Evolutionary conservation across 2,113 vertebrate genomes (phyloP).

Genomic region (Leptobrachium leishanense): DNA sequence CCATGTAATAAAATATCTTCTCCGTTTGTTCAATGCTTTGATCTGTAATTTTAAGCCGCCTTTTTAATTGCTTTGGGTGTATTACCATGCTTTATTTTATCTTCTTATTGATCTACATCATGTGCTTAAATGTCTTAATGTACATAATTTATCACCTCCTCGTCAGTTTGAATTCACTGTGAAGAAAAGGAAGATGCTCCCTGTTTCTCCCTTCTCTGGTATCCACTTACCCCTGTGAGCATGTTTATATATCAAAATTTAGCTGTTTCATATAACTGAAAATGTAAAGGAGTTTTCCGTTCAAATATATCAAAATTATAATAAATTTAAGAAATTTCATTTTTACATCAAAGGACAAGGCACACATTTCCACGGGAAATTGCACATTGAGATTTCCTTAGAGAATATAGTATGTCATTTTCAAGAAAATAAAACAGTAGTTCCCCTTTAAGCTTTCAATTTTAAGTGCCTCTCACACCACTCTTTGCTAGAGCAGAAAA

Average conservation of each 20-base stretch:
- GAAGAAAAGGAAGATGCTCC: slow-evolving; percentile 1
- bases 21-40: slow-evolving; percentile 29
- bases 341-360: too few relatives aligned
- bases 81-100: slow-evolving; percentile 42
- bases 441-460: too few relatives aligned
- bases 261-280: too few relatives aligned
- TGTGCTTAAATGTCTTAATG: slow-evolving; percentile 42
- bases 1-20: slow-evolving; percentile 43
- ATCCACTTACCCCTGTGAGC: slow-evolving; percentile 24
- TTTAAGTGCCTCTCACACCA: too few relatives aligned
- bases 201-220: slow-evolving; percentile 7
- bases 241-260: not conserved
- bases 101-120: slow-evolving; percentile 36
- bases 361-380: too few relatives aligned
- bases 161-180: slow-evolving; percentile 30
- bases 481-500: too few relatives aligned
- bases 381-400: too few relatives aligned
- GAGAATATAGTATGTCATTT: too few relatives aligned
- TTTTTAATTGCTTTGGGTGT: slow-evolving; percentile 40
- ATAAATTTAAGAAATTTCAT: not conserved
- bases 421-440: too few relatives aligned
- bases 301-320: not conserved
- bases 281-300: too few relatives aligned
- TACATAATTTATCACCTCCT: slow-evolving; percentile 43
- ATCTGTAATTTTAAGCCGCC: slow-evolving; percentile 39